A percentile compares a stretch with the other conserved stretches of the same genome.
Conservation (phyloP, 2,797 vertebrate genomes). For the Danionella dracula region DNA sequence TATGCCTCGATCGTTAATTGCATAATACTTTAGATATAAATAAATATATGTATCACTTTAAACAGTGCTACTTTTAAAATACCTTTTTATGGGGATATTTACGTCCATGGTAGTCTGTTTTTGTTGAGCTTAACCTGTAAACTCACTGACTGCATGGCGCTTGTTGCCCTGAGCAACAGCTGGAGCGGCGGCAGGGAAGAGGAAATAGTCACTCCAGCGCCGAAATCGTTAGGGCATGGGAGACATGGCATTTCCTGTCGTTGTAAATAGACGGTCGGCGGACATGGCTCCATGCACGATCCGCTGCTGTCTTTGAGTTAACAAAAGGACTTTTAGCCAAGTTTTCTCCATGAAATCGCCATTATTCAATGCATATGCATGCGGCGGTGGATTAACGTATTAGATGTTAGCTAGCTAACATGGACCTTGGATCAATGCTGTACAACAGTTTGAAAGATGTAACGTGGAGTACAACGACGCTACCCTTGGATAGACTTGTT, state of each 20-base stretch:
- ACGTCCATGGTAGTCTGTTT: too few relatives aligned
- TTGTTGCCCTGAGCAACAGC: conserved; percentile 34
- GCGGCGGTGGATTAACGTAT: conserved; percentile 34
- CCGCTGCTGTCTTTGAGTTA: conserved; percentile 29
- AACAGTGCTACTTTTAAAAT: too few relatives aligned
- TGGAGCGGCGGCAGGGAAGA: conserved; percentile 30
- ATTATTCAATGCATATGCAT: conserved; percentile 36
- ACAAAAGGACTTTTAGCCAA: conserved; percentile 35
- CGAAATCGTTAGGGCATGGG: conserved; percentile 31
- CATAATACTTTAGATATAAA: too few relatives aligned
- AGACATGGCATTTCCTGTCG: conserved; percentile 55
- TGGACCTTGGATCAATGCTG: conserved; percentile 85
- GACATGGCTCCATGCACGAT: conserved; percentile 34
- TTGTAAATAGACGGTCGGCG: conserved; percentile 38
- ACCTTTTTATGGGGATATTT: too few relatives aligned
- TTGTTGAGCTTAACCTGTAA: too few relatives aligned
- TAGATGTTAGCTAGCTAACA: conserved; percentile 62
- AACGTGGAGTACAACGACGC: conserved; percentile 85
- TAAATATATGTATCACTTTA: too few relatives aligned
- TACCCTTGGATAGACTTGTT: conserved; percentile 88
- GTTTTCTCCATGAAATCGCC: conserved; percentile 40
- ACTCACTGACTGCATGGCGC: not conserved
- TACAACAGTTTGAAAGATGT: conserved; percentile 89
- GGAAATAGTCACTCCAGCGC: conserved; percentile 41
- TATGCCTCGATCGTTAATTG: too few relatives aligned